Conservation (phyloP, 2,113 vertebrate species). For the Potamarius usumacintae region DNA sequence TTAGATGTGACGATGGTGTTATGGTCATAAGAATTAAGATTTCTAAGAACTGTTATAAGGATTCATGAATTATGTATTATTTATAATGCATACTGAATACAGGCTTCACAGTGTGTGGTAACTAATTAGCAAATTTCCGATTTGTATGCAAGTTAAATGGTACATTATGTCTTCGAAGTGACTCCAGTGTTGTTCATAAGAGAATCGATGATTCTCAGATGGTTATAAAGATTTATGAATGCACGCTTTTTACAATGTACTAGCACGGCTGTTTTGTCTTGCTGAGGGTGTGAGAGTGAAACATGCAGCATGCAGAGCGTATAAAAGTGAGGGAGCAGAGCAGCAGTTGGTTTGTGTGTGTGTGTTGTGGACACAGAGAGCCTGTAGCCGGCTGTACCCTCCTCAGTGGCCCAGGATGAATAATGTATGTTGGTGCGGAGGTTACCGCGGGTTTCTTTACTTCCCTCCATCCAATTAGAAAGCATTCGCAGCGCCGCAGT, state of each 20-base stretch:
- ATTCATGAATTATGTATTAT: background rate
- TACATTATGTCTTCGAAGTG: background rate
- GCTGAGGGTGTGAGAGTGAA: background rate
- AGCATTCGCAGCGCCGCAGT: slow-evolving; percentile 40
- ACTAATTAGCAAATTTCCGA: too few species aligned
- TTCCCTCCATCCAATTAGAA: slow-evolving; percentile 53
- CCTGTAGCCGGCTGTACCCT: slow-evolving; percentile 9
- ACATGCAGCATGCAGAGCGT: background rate
- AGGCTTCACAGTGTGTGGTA: background rate
- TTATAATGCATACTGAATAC: background rate
- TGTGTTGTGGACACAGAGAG: background rate
- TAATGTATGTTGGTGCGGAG: slow-evolving; percentile 48
- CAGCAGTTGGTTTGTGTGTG: background rate
- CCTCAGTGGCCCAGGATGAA: slow-evolving; percentile 49
- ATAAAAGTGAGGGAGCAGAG: background rate
- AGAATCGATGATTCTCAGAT: background rate
- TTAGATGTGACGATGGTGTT: background rate
- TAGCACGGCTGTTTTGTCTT: background rate
- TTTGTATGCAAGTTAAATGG: background rate
- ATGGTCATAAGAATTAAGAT: background rate
- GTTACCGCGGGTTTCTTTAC: slow-evolving; percentile 49
- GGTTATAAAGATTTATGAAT: background rate
- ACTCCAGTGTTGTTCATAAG: background rate
- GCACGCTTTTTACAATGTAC: too few species aligned
- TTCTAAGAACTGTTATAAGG: background rate